Evolutionary conservation across 23 tunicate genomes (phyloP).

Genomic region (Trididemnum clinides): DNA sequence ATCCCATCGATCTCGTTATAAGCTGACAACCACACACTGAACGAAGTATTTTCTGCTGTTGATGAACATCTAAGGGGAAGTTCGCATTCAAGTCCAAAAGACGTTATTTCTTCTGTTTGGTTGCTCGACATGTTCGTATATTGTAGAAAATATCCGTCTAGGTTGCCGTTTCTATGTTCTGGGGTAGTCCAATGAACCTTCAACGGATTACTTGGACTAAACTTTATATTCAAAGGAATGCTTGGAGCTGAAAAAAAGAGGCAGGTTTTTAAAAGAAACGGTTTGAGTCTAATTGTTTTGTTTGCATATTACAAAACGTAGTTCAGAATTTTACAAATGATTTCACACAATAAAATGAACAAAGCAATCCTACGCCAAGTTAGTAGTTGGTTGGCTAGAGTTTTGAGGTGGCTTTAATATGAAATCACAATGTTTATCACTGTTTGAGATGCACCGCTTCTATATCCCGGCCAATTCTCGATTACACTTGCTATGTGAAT

Average conservation of each 20-base stretch:
- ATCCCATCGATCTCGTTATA: not conserved
- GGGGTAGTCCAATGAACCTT: not conserved
- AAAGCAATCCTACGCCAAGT: too few species aligned
- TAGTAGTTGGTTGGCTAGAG: too few species aligned
- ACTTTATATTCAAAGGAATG: not conserved
- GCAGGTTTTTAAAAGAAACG: too few species aligned
- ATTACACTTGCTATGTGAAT: too few species aligned
- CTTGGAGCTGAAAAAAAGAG: constrained; percentile 6
- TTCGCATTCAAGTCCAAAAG: not conserved
- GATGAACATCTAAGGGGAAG: not conserved
- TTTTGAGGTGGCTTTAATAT: too few species aligned
- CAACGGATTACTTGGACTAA: not conserved
- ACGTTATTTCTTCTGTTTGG: not conserved
- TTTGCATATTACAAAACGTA: too few species aligned
- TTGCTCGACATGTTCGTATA: not conserved
- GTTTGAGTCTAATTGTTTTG: too few species aligned
- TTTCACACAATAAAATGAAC: too few species aligned
- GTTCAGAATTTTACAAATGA: too few species aligned
- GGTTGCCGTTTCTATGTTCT: not conserved
- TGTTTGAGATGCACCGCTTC: too few species aligned
- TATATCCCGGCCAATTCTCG: too few species aligned
- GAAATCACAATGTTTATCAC: too few species aligned
- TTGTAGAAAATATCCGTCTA: not conserved
- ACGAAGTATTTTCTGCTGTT: not conserved
- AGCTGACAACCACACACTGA: not conserved